A percentile compares a stretch with the other conserved stretches of the same genome.
Conservation (phyloP, 2,797 vertebrate genomes). For the Sparus aurata region DNA sequence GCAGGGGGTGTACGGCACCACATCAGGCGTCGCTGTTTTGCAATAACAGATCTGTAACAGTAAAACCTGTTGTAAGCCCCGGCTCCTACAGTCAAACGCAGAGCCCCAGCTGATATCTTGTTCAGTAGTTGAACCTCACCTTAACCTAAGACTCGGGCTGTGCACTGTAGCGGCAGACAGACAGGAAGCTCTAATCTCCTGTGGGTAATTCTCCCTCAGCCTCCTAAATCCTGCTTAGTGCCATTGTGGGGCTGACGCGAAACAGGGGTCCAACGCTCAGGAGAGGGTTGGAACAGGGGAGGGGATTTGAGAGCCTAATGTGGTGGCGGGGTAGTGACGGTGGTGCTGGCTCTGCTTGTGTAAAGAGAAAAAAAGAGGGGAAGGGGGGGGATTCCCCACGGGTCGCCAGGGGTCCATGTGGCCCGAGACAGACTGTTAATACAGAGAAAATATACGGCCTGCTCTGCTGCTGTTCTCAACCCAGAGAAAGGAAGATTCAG, state of each 20-base stretch:
- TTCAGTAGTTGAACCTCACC: constrained; percentile 69
- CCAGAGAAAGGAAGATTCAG: constrained; percentile 44
- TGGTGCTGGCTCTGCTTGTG: constrained; percentile 18
- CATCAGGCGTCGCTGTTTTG: not conserved
- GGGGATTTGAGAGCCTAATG: constrained; percentile 67
- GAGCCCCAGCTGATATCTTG: constrained; percentile 54
- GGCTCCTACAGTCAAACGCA: constrained; percentile 3
- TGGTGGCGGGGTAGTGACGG: constrained; percentile 44
- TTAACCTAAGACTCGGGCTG: constrained; percentile 66
- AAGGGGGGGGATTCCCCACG: constrained; percentile 58
- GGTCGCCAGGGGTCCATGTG: constrained; percentile 66
- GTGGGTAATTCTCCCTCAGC: constrained; percentile 81
- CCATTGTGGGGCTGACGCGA: constrained; percentile 77
- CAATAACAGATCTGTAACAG: constrained; percentile 1
- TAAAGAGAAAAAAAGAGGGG: constrained; percentile 27
- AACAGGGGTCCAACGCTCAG: constrained; percentile 74
- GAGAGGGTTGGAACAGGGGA: constrained; percentile 53
- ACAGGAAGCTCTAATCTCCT: constrained; percentile 81
- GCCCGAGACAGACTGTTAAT: constrained; percentile 73
- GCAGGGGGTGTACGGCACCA: not conserved
- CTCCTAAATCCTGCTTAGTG: constrained; percentile 84
- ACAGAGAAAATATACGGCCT: constrained; percentile 62
- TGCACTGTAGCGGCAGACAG: constrained; percentile 56
- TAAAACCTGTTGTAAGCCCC: constrained; percentile 31
- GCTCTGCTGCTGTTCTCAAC: constrained; percentile 66